Percentiles rank a stretch among this genome's conserved stretches.
phyloP scores from a whole-genome alignment of 2,888 invertebrate species.

The Lepidocyrtinus sp. region DNA sequence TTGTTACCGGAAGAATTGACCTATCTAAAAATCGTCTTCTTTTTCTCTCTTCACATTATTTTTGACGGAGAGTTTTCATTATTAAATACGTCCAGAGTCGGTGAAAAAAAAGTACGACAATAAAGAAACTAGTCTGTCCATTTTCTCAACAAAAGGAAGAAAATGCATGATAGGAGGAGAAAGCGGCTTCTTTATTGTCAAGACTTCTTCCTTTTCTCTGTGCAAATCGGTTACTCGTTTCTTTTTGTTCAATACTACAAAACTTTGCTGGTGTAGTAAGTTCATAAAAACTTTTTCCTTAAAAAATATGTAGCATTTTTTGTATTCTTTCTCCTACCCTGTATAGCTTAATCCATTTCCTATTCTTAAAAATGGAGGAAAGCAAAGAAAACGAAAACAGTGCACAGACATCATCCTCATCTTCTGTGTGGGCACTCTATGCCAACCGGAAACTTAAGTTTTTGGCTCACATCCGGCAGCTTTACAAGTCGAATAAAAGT shows the following conservation, averaged over 20 bases:
- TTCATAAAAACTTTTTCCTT: conserved; percentile 34
- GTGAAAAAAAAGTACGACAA: neutral
- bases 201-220: conserved; percentile 35
- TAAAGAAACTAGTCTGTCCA: neutral
- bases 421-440: conserved; percentile 7
- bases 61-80: conserved; percentile 18
- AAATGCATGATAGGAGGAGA: conserved; percentile 14
- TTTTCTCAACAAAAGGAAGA: neutral
- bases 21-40: conserved; percentile 56
- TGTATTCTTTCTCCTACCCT: conserved; percentile 25
- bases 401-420: conserved; percentile 38
- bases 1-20: conserved; percentile 61
- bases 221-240: conserved; percentile 47
- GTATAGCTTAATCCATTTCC: conserved; percentile 35
- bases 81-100: conserved; percentile 21
- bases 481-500: conserved; percentile 67
- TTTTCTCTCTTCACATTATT: conserved; percentile 22
- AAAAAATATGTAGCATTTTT: conserved; percentile 28
- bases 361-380: conserved; percentile 22
- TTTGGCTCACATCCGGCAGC: conserved; percentile 66
- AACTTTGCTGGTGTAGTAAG: neutral
- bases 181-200: conserved; percentile 48
- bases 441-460: conserved; percentile 61
- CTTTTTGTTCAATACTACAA: conserved; percentile 35
- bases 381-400: conserved; percentile 11